Percentiles rank a stretch among this genome's conserved stretches.
phyloP scores from a whole-genome alignment of 2,113 vertebrate genomes.

The Corvus hawaiiensis region DNA sequence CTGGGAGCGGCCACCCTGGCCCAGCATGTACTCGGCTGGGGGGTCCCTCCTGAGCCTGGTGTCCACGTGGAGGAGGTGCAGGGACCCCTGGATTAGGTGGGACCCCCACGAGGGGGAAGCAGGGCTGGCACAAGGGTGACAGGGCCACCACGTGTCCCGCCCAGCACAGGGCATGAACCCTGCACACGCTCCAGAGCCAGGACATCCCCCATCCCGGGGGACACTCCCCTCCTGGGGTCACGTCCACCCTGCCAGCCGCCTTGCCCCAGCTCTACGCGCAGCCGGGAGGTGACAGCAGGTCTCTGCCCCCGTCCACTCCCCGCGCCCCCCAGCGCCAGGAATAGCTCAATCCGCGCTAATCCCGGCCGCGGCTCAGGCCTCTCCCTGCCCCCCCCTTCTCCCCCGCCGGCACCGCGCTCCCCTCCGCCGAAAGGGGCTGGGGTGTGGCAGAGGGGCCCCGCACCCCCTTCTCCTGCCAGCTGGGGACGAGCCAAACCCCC shows the following conservation, averaged over 20 bases:
- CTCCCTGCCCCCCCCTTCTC: not conserved
- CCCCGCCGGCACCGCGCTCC: not conserved
- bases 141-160: not conserved
- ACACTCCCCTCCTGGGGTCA: not conserved
- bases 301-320: not conserved
- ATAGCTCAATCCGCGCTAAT: conserved; percentile 43
- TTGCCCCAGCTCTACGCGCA: not conserved
- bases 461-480: not conserved
- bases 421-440: not conserved
- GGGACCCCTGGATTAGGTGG: not conserved
- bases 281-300: not conserved
- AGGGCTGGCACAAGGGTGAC: not conserved
- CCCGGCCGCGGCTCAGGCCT: not conserved
- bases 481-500: not conserved
- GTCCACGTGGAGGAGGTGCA: not conserved
- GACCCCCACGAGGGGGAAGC: accelerated
- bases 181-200: not conserved
- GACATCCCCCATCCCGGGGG: not conserved
- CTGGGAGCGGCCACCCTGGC: accelerated
- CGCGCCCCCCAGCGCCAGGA: not conserved
- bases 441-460: not conserved
- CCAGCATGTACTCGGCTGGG: accelerated
- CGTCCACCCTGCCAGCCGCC: not conserved
- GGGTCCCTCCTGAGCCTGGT: not conserved
- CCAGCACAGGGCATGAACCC: too few relatives aligned